Evolutionary conservation across 1,140 invertebrate species (phyloP).

Genomic region (Aphaenogaster ashmeadi): DNA sequence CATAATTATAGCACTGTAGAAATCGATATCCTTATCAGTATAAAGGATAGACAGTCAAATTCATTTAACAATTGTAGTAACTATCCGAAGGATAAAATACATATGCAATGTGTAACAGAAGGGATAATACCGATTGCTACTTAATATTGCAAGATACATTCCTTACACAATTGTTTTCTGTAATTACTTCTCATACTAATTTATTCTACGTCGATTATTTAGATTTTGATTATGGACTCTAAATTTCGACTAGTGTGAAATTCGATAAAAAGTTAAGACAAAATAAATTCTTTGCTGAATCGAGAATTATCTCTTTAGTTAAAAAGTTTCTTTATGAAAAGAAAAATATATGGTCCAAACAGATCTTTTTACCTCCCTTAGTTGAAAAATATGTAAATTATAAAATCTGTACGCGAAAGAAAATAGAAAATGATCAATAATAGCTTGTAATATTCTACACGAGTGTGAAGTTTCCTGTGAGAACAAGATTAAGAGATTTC

Average conservation of each 20-base stretch:
- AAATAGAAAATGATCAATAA: background rate
- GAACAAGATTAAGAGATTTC: constrained; percentile 26
- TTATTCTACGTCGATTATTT: background rate
- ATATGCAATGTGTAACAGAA: background rate
- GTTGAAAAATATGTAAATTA: background rate
- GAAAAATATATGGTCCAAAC: background rate
- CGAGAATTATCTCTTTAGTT: constrained; percentile 63
- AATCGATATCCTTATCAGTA: constrained; percentile 11
- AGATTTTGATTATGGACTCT: constrained; percentile 25
- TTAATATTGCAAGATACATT: constrained; percentile 2
- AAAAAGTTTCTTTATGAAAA: constrained; percentile 58
- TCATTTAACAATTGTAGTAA: constrained; percentile 4
- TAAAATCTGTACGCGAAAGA: background rate
- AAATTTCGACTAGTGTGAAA: background rate
- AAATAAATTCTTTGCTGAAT: constrained; percentile 81
- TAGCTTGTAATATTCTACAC: background rate
- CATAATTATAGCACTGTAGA: background rate
- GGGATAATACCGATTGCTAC: background rate
- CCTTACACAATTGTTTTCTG: background rate
- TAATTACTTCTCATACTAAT: background rate
- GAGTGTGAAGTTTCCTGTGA: background rate
- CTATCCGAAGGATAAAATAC: background rate
- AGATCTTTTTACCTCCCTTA: background rate
- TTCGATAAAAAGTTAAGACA: constrained; percentile 63
- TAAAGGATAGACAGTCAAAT: background rate